Percentiles rank a stretch among this genome's conserved stretches.
phyloP scores from a whole-genome alignment of 2,797 vertebrate species.

The Vespertilio murinus region DNA sequence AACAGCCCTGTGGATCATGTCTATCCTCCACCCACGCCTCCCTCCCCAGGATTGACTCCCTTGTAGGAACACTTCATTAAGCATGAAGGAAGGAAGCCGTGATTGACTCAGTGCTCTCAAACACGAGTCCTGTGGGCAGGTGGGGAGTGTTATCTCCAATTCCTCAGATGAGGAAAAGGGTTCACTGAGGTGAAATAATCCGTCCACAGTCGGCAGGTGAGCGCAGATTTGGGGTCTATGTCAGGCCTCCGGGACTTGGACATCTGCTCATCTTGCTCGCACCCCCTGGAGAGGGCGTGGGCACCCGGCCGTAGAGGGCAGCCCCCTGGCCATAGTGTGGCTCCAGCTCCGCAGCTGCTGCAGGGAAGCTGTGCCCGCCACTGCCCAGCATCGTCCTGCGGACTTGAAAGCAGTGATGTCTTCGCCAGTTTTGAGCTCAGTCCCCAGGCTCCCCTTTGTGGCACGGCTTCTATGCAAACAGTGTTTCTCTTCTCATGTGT shows the following conservation, averaged over 20 bases:
- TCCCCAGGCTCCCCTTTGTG: not conserved
- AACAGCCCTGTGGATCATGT: accelerated
- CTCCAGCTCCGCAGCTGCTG: not conserved
- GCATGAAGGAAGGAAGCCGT: not conserved
- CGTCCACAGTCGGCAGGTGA: too few species aligned
- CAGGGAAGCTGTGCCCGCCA: accelerated
- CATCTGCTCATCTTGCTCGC: accelerated
- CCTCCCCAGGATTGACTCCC: not conserved
- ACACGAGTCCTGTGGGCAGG: accelerated
- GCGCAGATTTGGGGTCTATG: accelerated
- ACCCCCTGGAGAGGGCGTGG: not conserved
- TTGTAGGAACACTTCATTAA: not conserved
- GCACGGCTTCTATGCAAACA: not conserved
- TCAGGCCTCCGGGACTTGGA: not conserved
- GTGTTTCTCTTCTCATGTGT: not conserved
- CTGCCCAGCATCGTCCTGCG: not conserved
- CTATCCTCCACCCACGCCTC: accelerated
- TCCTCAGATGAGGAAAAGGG: not conserved
- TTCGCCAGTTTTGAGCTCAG: not conserved
- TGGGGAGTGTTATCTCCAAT: accelerated
- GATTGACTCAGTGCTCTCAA: accelerated
- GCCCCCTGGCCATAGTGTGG: not conserved
- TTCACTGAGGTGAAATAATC: accelerated
- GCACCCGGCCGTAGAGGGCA: accelerated
- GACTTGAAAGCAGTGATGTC: accelerated